Conservation (phyloP, 2,888 invertebrate genomes). For the Cheiracanthium punctorium region DNA sequence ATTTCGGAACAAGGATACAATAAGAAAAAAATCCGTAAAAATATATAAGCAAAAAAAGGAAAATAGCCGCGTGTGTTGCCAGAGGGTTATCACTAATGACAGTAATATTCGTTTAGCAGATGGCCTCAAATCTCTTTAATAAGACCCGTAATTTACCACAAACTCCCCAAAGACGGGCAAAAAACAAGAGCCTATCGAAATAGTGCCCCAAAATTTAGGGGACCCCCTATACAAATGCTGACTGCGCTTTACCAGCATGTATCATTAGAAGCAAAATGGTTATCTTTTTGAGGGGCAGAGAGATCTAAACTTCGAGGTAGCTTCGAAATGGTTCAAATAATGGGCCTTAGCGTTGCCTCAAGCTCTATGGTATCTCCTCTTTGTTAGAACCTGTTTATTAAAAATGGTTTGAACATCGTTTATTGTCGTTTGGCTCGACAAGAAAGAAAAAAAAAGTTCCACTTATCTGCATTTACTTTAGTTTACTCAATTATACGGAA, state of each 20-base stretch:
- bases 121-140: slow-evolving; percentile 64
- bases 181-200: neutral
- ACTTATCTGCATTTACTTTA: too few relatives aligned
- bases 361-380: neutral
- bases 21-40: too few relatives aligned
- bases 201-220: slow-evolving; percentile 45
- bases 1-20: too few relatives aligned
- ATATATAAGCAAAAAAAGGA: too few relatives aligned
- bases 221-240: slow-evolving; percentile 46
- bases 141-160: slow-evolving; percentile 42
- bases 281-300: neutral
- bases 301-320: neutral
- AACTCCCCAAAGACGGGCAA: slow-evolving; percentile 16
- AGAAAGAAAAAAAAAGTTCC: too few relatives aligned
- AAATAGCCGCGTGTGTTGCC: neutral
- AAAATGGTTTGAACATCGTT: too few relatives aligned
- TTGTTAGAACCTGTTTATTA: too few relatives aligned
- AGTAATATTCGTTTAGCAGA: slow-evolving; percentile 52
- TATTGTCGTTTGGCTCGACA: too few relatives aligned
- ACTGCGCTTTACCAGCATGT: slow-evolving; percentile 11
- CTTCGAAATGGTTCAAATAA: slow-evolving; percentile 30
- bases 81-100: slow-evolving; percentile 46
- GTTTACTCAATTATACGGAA: too few relatives aligned
- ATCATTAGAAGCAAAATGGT: slow-evolving; percentile 5
- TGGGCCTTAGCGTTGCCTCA: slow-evolving; percentile 16